These are phyloP conservation scores for Drosophila setosimentum DNA, from an alignment of 2,888 invertebrate species.

Conservation along the genomic window DNA sequence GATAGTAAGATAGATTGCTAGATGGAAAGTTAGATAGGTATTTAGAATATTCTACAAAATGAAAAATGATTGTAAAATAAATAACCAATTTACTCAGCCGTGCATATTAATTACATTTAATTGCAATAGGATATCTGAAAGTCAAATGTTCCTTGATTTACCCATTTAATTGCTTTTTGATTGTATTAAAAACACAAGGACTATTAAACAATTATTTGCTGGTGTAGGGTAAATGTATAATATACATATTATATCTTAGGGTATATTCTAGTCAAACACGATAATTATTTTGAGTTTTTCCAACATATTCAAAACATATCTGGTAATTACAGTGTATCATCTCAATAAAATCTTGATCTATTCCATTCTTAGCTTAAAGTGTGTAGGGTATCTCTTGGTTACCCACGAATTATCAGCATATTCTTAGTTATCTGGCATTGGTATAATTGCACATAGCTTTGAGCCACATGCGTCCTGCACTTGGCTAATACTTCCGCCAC, in stretches of 20 bases:
- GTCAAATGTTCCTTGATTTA: background rate
- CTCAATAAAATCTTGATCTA: background rate
- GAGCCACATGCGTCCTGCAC: constrained; percentile 46
- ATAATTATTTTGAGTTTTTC: no score
- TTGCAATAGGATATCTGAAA: background rate
- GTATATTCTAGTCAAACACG: no score
- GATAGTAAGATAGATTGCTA: no score
- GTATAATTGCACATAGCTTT: constrained; percentile 62
- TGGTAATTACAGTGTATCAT: background rate
- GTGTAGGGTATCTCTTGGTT: constrained; percentile 9
- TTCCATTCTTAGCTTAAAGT: background rate
- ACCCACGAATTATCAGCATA: background rate
- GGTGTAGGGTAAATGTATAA: background rate
- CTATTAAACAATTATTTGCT: background rate
- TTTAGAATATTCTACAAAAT: no score
- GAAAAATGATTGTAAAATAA: no score
- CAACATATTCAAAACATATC: background rate
- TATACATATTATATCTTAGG: no score
- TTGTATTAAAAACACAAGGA: background rate
- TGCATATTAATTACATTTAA: no score
- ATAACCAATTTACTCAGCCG: no score
- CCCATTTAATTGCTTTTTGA: background rate
- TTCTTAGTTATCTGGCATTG: constrained; percentile 35
- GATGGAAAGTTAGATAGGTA: no score
- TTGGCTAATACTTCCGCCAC: constrained; percentile 70